Conservation (phyloP, 2,888 invertebrate species). For the Chrysomela aeneicollis region DNA sequence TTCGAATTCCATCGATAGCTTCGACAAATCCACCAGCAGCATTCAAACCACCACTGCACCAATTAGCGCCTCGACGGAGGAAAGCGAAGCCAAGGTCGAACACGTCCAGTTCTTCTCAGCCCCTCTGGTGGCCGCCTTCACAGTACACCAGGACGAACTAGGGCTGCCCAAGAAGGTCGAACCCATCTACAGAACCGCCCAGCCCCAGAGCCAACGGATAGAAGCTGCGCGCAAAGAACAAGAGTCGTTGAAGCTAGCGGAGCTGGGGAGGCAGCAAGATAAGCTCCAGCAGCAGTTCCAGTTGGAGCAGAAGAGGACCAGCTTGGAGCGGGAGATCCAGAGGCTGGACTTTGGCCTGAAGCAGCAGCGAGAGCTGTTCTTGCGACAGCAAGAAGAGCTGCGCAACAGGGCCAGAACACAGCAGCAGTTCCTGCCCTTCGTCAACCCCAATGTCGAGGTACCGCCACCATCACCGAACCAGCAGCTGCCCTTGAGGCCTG, state of each 20-base stretch:
- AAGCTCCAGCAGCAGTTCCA: slow-evolving; percentile 27
- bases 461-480: slow-evolving; percentile 17
- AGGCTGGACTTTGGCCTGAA: slow-evolving; percentile 68
- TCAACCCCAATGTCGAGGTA: slow-evolving; percentile 29
- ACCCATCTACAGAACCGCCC: slow-evolving; percentile 68
- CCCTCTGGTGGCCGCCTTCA: slow-evolving; percentile 84
- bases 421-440: slow-evolving; percentile 49
- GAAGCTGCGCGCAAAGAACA: slow-evolving; percentile 18
- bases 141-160: slow-evolving; percentile 81
- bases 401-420: slow-evolving; percentile 58
- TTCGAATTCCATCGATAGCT: slow-evolving; percentile 27
- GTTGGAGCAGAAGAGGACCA: slow-evolving; percentile 67
- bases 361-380: slow-evolving; percentile 51
- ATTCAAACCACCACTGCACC: slow-evolving; percentile 57
- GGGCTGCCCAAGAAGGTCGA: slow-evolving; percentile 83
- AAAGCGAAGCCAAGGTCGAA: slow-evolving; percentile 71
- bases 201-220: slow-evolving; percentile 41
- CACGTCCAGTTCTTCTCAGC: slow-evolving; percentile 84
- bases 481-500: slow-evolving; percentile 15
- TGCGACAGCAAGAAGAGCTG: slow-evolving; percentile 64
- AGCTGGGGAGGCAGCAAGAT: slow-evolving; percentile 26
- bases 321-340: slow-evolving; percentile 74
- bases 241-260: slow-evolving; percentile 40
- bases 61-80: slow-evolving; percentile 72
- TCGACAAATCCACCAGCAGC: slow-evolving; percentile 27